Base-by-base conservation (phyloP, 2,888 invertebrate genomes). In the Cheilosia pagana region DNA sequence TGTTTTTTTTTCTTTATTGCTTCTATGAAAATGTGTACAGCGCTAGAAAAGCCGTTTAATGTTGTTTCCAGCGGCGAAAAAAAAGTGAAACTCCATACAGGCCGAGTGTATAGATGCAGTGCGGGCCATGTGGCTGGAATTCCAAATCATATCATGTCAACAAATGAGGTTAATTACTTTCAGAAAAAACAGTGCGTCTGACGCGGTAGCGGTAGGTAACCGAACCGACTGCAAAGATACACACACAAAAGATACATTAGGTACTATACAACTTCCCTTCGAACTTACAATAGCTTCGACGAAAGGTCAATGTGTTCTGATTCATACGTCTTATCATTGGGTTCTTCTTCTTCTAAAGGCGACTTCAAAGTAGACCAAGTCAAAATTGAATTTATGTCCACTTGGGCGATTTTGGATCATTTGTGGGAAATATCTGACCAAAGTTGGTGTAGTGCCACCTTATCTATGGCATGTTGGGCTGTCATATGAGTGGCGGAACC, bases 131-230 rank as follows among this genome's bases (percentile, higher is more conserved):
- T 83, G 82, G 67, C 62, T 83, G 78, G 72, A 83, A 78, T 83
- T 83, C 63, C 21, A 70, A 83, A 78, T 83, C 83, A 79, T 79
- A 83, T 79, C 83, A 83, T 79, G 83, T 83, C 83, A 83, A 78
- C 83, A 83, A 83, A 70, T 78, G 83, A 79, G 83, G 83, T 83
- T 83, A 83, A 83, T 83, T 83, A 74, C 78, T 74, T 53, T 65
- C 59, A 12, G 59, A 70, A 65, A 23, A 39, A 75, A 75, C 63
- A 68, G 43, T 74, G 63, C 50, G 55, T 57, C 72, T 82, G 75
- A 62, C 41, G 71, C 52, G 43, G 21, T 21, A 16, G 16, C 45
- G 45, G 43, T 67, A 57, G 59, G 59, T 35, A 8, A 12, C n/a
- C 28, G 19, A 35, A 35, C 23, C 25, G 25, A 25, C 2, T 3